Conservation (phyloP, 1,140 invertebrate genomes). For the Tenebrio molitor region DNA sequence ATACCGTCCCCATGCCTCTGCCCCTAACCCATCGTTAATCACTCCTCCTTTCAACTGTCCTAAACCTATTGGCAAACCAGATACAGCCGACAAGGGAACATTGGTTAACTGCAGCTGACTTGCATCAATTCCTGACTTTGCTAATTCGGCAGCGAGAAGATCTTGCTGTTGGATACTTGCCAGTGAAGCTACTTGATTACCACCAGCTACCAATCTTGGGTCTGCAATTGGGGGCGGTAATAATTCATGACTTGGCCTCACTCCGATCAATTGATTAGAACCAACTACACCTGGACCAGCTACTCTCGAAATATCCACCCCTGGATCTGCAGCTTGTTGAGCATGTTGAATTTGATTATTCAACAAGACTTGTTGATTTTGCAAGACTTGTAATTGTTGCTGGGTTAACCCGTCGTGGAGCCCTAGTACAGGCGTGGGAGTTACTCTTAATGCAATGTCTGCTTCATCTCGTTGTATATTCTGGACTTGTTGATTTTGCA, state of each 20-base stretch:
- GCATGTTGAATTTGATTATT: slow-evolving; percentile 10
- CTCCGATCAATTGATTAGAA: too few species aligned
- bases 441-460: not conserved
- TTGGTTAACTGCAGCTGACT: slow-evolving; percentile 42
- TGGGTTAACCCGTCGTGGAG: not conserved
- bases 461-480: slow-evolving; percentile 15
- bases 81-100: slow-evolving; percentile 47
- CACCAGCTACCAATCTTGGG: not conserved
- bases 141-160: slow-evolving; percentile 26
- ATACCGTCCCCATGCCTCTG: slow-evolving; percentile 40
- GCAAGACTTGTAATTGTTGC: not conserved
- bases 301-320: too few species aligned
- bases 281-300: too few species aligned
- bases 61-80: slow-evolving; percentile 14
- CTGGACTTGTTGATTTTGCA: not conserved
- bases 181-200: not conserved
- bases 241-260: not conserved
- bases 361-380: slow-evolving; percentile 7
- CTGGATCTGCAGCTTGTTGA: not conserved
- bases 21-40: not conserved
- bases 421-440: not conserved
- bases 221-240: not conserved
- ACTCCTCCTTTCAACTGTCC: not conserved
- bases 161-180: not conserved
- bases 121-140: slow-evolving; percentile 49